Base-by-base conservation (phyloP, 2,888 invertebrate species). In the Portevinia maculata region DNA sequence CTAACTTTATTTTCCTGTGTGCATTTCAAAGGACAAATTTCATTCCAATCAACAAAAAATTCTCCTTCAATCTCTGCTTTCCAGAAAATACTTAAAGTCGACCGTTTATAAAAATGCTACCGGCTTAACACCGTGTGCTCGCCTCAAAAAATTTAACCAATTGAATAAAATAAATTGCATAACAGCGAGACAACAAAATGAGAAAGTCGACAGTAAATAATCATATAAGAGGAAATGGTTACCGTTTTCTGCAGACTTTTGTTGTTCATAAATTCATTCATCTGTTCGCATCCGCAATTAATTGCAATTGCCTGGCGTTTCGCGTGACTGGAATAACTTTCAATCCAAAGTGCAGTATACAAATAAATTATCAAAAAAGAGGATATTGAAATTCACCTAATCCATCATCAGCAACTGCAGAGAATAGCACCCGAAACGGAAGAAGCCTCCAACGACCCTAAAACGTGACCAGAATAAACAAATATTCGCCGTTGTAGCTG, bases 361-460 rank as follows among this genome's bases (percentile, higher is more conserved):
- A 62, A 46, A 73, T 64, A 73, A 73, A 79, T 74, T 46, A 57
- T 53, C 37, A 28, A 48, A 48, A 37, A 21, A 13, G 46, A 60
- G 24, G 59, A 69, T 69, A 81, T 81, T 76, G 19, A 81, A 76
- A 64, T 76, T 65, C 59, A 28, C 52, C 21, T 34, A 70, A 81
- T 81, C 81, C 76, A 76, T 76, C 76, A 75, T 15, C 75, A 79
- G 52, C 75, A 69, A 39, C 15, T 39, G 15, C 37, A 46, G 46
- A 15, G 57, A 37, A 50, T 57, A 39, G 75, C 62, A 52, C 64
- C 70, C 76, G 44, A 70, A 81, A 76, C 81, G 81, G 81, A 81
- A 81, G 81, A 70, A 81, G 76, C 70, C 76, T 64, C 57, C 76
- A 76, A 48, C 62, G 59, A 76, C 62, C 76, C 81, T 65, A 70